A percentile compares a stretch with the other conserved stretches of the same genome.
Conservation (phyloP, 2,113 vertebrate species). For the Cyprinodon brontotheroides region DNA sequence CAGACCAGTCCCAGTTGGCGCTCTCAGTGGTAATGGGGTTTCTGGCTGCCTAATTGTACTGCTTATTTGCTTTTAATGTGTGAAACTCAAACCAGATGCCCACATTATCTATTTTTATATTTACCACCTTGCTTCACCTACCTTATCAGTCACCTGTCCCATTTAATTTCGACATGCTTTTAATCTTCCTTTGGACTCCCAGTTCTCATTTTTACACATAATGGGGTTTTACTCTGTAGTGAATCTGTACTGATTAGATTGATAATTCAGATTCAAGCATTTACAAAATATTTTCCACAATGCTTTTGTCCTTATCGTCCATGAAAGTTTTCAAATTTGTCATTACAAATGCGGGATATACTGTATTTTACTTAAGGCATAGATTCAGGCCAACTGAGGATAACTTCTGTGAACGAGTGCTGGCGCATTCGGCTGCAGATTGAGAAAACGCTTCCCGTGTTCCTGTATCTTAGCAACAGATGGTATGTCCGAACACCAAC, state of each 20-base stretch:
- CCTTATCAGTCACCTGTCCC: slow-evolving; percentile 50
- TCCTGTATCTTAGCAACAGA: slow-evolving; percentile 74
- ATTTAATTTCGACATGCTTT: slow-evolving; percentile 64
- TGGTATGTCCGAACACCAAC: slow-evolving; percentile 58
- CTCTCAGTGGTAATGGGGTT: slow-evolving; percentile 60
- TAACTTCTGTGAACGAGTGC: slow-evolving; percentile 7
- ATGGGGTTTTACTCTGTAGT: too few species aligned
- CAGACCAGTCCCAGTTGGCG: slow-evolving; percentile 39
- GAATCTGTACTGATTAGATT: neutral
- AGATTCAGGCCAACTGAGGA: neutral
- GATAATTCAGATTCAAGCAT: neutral
- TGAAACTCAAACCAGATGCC: slow-evolving; percentile 76
- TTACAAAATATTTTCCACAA: neutral
- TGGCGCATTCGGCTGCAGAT: slow-evolving; percentile 46
- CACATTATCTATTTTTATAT: slow-evolving; percentile 23
- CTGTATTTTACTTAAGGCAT: slow-evolving; percentile 10
- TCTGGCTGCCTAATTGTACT: slow-evolving; percentile 65
- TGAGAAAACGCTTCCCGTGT: slow-evolving; percentile 47
- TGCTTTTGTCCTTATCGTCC: neutral
- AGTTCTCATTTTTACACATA: too few species aligned
- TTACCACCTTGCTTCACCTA: slow-evolving; percentile 28
- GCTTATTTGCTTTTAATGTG: slow-evolving; percentile 54
- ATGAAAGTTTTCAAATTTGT: neutral
- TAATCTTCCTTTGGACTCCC: slow-evolving; percentile 46
- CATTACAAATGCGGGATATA: slow-evolving; percentile 7